phyloP scores from a whole-genome alignment of 2,113 vertebrate species.

The Notarius lentiginosus region DNA sequence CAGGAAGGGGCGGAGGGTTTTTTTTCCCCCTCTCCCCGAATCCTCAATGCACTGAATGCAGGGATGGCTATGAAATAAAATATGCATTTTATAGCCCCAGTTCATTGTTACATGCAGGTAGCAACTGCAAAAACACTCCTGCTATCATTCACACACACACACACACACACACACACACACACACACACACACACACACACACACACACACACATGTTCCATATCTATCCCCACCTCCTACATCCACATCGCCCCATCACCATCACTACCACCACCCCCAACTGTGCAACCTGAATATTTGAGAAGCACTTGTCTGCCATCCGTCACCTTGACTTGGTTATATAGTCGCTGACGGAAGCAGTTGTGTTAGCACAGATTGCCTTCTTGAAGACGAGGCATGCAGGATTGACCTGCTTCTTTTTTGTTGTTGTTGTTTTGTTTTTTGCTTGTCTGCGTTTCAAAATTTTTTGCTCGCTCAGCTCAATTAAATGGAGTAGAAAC shows the following conservation, averaged over 20 bases:
- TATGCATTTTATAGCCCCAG: constrained; percentile 59
- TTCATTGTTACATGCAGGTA: constrained; percentile 58
- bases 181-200: background rate
- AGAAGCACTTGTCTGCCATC: constrained; percentile 68
- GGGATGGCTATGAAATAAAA: constrained; percentile 64
- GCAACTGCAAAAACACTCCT: constrained; percentile 52
- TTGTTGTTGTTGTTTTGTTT: too few species aligned
- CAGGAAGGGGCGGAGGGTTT: constrained; percentile 47
- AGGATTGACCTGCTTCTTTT: constrained; percentile 58
- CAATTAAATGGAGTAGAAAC: background rate
- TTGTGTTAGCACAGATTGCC: constrained; percentile 64
- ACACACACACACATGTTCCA: background rate
- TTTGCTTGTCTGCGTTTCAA: too few species aligned
- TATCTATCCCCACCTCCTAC: constrained; percentile 27
- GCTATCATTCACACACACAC: background rate
- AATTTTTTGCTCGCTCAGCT: background rate
- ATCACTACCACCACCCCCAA: background rate
- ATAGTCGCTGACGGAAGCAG: constrained; percentile 69
- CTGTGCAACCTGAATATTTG: constrained; percentile 64
- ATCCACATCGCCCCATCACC: background rate
- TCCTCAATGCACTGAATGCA: constrained; percentile 20
- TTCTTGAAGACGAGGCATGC: constrained; percentile 54
- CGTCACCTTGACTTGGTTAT: constrained; percentile 71
- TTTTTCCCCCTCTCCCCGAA: background rate
- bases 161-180: constrained; percentile 16